A percentile compares a stretch with the other conserved stretches of the same genome.
phyloP scores from a whole-genome alignment of 2,888 invertebrate genomes.

The Drosophila acutilabella region DNA sequence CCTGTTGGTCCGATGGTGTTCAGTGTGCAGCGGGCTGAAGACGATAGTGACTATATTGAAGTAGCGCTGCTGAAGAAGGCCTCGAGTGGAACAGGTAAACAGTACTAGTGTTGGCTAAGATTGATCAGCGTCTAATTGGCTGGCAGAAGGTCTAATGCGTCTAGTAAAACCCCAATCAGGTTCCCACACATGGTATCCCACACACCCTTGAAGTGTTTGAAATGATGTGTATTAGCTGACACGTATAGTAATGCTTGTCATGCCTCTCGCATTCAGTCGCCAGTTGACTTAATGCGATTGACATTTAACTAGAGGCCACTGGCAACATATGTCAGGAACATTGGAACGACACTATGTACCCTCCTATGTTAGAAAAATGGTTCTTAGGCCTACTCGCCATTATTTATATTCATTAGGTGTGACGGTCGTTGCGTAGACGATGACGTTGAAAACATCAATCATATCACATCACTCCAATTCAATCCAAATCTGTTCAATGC shows the following conservation, averaged over 20 bases:
- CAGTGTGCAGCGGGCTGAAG: conserved; percentile 83
- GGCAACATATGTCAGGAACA: conserved; percentile 44
- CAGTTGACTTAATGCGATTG: conserved; percentile 40
- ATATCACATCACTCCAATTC: conserved; percentile 43
- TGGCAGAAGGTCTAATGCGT: not conserved
- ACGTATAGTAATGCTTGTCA: conserved; percentile 34
- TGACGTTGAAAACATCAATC: conserved; percentile 63
- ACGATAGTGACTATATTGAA: conserved; percentile 84
- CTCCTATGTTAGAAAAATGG: no score
- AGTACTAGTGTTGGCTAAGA: conserved; percentile 24
- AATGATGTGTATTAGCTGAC: conserved; percentile 9
- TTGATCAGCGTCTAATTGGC: conserved; percentile 43
- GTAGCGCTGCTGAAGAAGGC: conserved; percentile 83
- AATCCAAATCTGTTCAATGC: conserved; percentile 26
- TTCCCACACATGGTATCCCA: conserved; percentile 17
- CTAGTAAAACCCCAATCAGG: conserved; percentile 19
- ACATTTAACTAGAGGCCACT: conserved; percentile 20
- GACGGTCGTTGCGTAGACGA: conserved; percentile 44
- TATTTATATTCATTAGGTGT: conserved; percentile 68
- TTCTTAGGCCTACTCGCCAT: conserved; percentile 16
- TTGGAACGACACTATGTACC: not conserved
- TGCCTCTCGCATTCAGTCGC: conserved; percentile 36
- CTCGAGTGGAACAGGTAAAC: conserved; percentile 79
- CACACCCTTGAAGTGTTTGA: not conserved
- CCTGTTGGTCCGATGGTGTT: conserved; percentile 85